These are phyloP conservation scores for Cactoblastis cactorum DNA, from an alignment of 2,888 invertebrate species.

Conservation along the genomic window DNA sequence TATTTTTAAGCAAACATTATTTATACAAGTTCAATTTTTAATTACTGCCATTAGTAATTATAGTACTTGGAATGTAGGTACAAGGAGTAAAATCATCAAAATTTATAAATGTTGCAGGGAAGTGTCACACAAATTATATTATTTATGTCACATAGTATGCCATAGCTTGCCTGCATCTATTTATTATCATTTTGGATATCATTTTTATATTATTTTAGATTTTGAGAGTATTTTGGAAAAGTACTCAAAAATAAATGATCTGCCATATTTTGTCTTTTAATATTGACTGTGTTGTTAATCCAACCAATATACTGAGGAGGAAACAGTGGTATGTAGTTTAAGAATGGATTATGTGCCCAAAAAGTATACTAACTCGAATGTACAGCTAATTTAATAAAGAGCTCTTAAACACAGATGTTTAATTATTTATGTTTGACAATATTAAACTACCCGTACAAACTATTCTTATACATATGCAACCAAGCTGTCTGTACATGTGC, in stretches of 20 bases:
- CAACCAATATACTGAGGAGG: conserved; percentile 59
- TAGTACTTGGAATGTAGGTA: conserved; percentile 58
- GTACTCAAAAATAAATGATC: conserved; percentile 77
- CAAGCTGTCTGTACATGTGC: neutral
- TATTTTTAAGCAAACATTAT: conserved; percentile 74
- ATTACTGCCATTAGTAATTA: conserved; percentile 75
- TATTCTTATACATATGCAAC: neutral
- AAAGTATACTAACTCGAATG: conserved; percentile 80
- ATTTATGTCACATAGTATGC: conserved; percentile 71
- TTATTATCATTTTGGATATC: conserved; percentile 57
- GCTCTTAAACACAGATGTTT: conserved; percentile 60
- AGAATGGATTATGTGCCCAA: conserved; percentile 77
- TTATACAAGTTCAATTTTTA: conserved; percentile 70
- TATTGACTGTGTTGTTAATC: conserved; percentile 70
- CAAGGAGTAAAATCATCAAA: conserved; percentile 44
- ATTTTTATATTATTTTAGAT: conserved; percentile 68
- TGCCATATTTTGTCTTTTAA: conserved; percentile 77
- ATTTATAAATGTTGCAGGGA: conserved; percentile 69
- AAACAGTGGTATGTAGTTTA: conserved; percentile 68
- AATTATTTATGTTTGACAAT: conserved; percentile 14
- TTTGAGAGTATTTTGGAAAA: conserved; percentile 70
- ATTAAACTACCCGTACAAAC: conserved; percentile 15
- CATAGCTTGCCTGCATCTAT: conserved; percentile 78
- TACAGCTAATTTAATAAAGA: conserved; percentile 80
- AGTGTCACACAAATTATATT: conserved; percentile 62